Evolutionary conservation across 2,888 invertebrate genomes (phyloP).

Genomic region (Callinectes sapidus): DNA sequence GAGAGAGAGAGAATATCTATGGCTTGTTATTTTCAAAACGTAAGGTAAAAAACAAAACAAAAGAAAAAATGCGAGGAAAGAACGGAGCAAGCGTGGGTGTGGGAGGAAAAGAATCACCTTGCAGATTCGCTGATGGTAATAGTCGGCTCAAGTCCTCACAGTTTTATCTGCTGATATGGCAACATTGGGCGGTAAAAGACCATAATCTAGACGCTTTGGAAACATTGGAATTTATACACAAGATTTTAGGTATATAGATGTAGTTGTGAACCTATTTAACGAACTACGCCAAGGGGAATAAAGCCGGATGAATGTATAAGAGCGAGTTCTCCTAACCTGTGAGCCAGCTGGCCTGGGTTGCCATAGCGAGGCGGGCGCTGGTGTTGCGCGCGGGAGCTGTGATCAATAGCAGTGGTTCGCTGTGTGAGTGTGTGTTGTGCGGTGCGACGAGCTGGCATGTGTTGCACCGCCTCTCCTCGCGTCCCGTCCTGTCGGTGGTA

Average conservation of each 20-base stretch:
- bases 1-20: no score
- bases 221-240: not conserved
- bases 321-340: not conserved
- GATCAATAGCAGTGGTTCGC: slow-evolving; percentile 50
- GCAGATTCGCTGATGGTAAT: not conserved
- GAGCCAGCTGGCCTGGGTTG: slow-evolving; percentile 44
- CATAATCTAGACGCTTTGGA: not conserved
- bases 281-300: not conserved
- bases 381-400: slow-evolving; percentile 38
- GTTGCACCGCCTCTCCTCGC: slow-evolving; percentile 31
- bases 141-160: not conserved
- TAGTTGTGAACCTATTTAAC: not conserved
- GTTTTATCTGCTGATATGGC: no score
- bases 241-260: not conserved
- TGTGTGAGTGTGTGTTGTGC: slow-evolving; percentile 40
- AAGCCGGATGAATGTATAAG: not conserved
- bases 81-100: not conserved
- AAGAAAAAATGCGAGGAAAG: no score
- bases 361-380: slow-evolving; percentile 40
- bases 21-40: no score
- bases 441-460: slow-evolving; percentile 31
- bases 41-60: no score
- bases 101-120: not conserved
- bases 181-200: no score
- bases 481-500: slow-evolving; percentile 16